phyloP scores from a whole-genome alignment of 2,113 vertebrate species.

The Strigops habroptila region DNA sequence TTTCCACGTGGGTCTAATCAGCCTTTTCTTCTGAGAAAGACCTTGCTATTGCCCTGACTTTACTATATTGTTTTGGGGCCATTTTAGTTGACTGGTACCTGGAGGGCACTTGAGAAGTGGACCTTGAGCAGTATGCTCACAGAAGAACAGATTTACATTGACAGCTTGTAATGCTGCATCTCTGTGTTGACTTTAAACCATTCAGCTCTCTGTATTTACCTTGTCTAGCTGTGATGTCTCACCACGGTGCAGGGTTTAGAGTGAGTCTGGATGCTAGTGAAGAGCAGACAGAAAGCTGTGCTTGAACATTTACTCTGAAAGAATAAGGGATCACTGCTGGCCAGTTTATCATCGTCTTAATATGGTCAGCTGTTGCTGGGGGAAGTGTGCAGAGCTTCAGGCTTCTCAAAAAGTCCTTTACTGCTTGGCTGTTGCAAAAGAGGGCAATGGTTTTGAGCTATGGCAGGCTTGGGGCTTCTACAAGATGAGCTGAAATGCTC shows the following conservation, averaged over 20 bases:
- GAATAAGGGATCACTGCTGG: not conserved
- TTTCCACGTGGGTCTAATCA: not conserved
- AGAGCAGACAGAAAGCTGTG: not conserved
- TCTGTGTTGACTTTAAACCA: not conserved
- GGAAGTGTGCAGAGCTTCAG: not conserved
- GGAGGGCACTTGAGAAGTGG: not conserved
- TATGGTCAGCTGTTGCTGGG: not conserved
- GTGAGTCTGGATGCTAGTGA: not conserved
- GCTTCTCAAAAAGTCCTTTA: not conserved
- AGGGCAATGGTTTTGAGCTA: not conserved
- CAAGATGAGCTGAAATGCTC: not conserved
- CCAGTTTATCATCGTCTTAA: not conserved
- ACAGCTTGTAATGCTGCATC: not conserved
- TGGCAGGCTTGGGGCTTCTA: not conserved
- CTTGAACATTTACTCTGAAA: not conserved
- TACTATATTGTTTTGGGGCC: not conserved
- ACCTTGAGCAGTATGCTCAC: not conserved
- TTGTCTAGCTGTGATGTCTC: not conserved
- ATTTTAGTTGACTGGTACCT: not conserved
- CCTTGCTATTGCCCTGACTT: not conserved
- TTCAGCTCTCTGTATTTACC: not conserved
- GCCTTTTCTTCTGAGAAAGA: not conserved
- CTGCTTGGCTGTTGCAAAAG: accelerated
- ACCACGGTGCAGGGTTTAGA: not conserved
- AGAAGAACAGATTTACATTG: not conserved